Evolutionary conservation across 2,797 vertebrate species (phyloP), one percentile per base, ranked within the genome.

Genomic region (Sebastes hubbsi): DNA sequence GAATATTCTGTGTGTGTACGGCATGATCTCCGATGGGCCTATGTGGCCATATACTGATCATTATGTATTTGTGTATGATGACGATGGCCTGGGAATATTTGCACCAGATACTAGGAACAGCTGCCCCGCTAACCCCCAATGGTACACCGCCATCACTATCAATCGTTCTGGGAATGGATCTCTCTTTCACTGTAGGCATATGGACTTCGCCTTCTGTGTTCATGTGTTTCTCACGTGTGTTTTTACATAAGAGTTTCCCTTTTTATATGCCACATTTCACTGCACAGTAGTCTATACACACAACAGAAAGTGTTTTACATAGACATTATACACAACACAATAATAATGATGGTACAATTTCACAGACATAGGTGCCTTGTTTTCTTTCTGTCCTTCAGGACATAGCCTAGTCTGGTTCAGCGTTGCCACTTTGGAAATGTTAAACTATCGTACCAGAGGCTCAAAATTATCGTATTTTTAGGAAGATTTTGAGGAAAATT

Each of bases 41-140:
- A 82, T 81, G 74, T 82, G 77, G 29, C 79, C 81, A 76, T 75
- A 88, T 75, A 88, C 75, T 74, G 75, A 89, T 93, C 77, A 84
- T 86, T 86, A 77, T 92, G 83, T 77, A 82, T 90, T 85, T 85
- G 71, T 78, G 86, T 88, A 75, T 89, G 60, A 87, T 87, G 85
- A 74, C 62, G 60, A 85, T 73, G 46, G 81, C 86, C 64, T 91
- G 89, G 83, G 90, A 91, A 89, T 85, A 81, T 88, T 88, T 87
- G 60, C 78, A 86, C 32, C 80, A 81, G 80, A 91, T 87, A 84
- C 75, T 14, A 55, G 74, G 32, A 87, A 59, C 90, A 89, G 88
- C 89, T 91, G 86, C 63, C 83, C 72, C 7, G 73, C 67, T 85
- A 84, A 78, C 81, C 86, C 77, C 32, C n/a, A 7, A 56, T 63